These are phyloP conservation scores for Pinna nobilis DNA, from an alignment of 1,140 invertebrate genomes.

Conservation along the genomic window DNA sequence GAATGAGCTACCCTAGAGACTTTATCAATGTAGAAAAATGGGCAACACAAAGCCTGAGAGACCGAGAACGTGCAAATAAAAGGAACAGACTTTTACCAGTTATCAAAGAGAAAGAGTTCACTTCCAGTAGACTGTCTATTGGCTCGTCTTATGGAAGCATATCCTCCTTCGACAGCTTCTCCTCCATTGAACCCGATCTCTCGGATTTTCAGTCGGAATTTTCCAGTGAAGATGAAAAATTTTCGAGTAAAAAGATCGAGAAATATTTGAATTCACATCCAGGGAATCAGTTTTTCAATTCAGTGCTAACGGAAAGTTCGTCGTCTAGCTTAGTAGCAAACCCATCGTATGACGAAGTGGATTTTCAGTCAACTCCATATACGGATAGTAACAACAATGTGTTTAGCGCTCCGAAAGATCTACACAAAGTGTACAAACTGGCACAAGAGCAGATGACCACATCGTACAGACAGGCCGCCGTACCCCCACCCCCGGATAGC, in stretches of 20 bases:
- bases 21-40: conserved; percentile 47
- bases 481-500: background rate
- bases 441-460: conserved; percentile 43
- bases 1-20: conserved; percentile 41
- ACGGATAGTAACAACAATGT: conserved; percentile 18
- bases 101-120: conserved; percentile 19
- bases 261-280: background rate
- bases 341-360: conserved; percentile 29
- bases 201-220: conserved; percentile 1
- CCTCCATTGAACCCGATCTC: background rate
- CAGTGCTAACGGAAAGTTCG: conserved; percentile 18
- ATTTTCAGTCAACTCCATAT: background rate
- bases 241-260: background rate
- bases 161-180: conserved; percentile 19
- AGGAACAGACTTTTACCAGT: background rate
- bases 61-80: conserved; percentile 42
- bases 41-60: conserved; percentile 45
- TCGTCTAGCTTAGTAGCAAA: conserved; percentile 23
- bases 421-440: conserved; percentile 19
- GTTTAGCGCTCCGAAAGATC: conserved; percentile 9
- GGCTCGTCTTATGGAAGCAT: background rate
- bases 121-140: no score
- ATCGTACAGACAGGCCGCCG: conserved; percentile 39
- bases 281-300: conserved; percentile 23
- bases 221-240: background rate